Evolutionary conservation across 2,113 vertebrate genomes (phyloP).

Genomic region (Redunca redunca): DNA sequence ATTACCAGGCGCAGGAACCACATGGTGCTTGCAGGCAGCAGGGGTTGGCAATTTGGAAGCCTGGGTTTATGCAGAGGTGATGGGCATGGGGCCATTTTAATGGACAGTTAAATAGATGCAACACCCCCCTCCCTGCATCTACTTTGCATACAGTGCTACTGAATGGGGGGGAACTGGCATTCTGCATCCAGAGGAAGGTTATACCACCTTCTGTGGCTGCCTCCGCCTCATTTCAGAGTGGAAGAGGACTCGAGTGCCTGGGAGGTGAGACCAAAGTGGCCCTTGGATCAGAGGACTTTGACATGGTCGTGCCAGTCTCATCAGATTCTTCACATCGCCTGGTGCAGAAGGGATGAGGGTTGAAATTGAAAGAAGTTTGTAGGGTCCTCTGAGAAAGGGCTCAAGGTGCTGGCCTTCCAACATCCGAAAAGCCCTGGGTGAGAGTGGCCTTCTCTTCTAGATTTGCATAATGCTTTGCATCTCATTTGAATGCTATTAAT

Average conservation of each 20-base stretch:
- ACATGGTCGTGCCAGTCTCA: neutral
- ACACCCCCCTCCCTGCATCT: neutral
- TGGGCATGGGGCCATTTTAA: slow-evolving; percentile 49
- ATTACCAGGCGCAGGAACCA: slow-evolving; percentile 61
- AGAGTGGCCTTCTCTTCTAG: slow-evolving; percentile 39
- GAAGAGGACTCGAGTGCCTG: neutral
- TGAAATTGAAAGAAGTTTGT: neutral
- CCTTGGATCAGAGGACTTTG: neutral
- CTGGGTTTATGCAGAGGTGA: slow-evolving; percentile 61
- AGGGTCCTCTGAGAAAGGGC: neutral
- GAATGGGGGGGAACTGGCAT: neutral
- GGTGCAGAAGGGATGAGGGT: neutral
- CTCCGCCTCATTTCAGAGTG: neutral
- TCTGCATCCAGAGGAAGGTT: slow-evolving; percentile 19
- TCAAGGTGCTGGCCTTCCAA: slow-evolving; percentile 48
- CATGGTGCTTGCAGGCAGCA: slow-evolving; percentile 59
- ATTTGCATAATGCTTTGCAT: slow-evolving; percentile 74
- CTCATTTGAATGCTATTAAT: slow-evolving; percentile 71
- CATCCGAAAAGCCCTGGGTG: slow-evolving; percentile 21
- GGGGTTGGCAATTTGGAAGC: slow-evolving; percentile 65
- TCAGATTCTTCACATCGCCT: neutral
- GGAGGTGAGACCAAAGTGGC: neutral
- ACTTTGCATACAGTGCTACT: slow-evolving; percentile 56
- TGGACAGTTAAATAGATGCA: slow-evolving; percentile 64
- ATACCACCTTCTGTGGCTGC: slow-evolving; percentile 3